phyloP scores from a whole-genome alignment of 2,888 invertebrate species.

The Meteorus colon region DNA sequence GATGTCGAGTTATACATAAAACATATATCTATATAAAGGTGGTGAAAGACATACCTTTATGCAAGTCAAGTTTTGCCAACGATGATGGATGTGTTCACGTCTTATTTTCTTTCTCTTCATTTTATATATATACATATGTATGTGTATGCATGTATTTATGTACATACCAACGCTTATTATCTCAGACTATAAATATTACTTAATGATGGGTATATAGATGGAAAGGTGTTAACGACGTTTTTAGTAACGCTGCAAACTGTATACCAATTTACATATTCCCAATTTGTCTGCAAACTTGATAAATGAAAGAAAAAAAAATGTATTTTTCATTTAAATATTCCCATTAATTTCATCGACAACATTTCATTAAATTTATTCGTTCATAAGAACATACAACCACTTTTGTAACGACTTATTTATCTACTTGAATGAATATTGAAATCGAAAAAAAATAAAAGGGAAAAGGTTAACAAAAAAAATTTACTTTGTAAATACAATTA shows the following conservation, averaged over 20 bases:
- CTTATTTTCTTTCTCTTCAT: conserved; percentile 38
- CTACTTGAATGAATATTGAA: not conserved
- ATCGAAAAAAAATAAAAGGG: not conserved
- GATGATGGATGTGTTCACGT: conserved; percentile 51
- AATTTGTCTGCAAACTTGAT: not conserved
- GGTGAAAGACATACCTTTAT: conserved; percentile 31
- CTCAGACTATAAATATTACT: conserved; percentile 56
- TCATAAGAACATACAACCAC: not conserved
- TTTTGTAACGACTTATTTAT: conserved; percentile 1
- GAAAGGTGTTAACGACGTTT: conserved; percentile 57
- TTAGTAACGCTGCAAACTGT: conserved; percentile 42
- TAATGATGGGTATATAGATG: conserved; percentile 52
- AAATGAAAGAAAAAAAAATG: not conserved
- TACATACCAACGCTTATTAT: conserved; percentile 47
- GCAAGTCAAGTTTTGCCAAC: conserved; percentile 19
- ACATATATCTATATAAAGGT: conserved; percentile 13
- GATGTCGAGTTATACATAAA: not conserved
- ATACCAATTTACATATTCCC: conserved; percentile 9
- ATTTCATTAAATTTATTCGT: conserved; percentile 9
- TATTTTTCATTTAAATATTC: conserved; percentile 13
- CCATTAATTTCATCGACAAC: conserved; percentile 14
- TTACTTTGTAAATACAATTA: not conserved
- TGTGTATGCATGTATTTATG: not conserved
- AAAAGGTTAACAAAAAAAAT: not conserved
- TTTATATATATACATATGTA: not conserved